Evolutionary conservation across 2,888 invertebrate species (phyloP).

Genomic region (Neria commutata): DNA sequence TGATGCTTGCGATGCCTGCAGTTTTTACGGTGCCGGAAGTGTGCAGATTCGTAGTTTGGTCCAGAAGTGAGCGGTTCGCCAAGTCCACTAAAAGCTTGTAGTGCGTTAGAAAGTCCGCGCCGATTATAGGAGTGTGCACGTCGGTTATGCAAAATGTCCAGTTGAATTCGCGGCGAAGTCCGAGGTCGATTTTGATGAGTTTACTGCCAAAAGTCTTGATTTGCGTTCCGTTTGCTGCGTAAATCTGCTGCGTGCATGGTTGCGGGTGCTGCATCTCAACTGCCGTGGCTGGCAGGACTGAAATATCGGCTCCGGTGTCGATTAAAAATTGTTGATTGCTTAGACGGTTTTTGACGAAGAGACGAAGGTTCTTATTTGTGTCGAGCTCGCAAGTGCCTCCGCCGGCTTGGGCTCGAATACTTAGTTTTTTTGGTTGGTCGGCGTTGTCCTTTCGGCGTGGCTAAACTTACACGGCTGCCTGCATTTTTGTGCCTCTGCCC

Average conservation of each 20-base stretch:
- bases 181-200: slow-evolving; percentile 20
- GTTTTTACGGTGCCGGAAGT: not conserved
- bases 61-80: slow-evolving; percentile 12
- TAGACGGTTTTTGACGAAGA: slow-evolving; percentile 13
- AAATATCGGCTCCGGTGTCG: slow-evolving; percentile 22
- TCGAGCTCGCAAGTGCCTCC: slow-evolving; percentile 13
- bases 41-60: slow-evolving; percentile 20
- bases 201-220: slow-evolving; percentile 17
- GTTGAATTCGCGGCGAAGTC: slow-evolving; percentile 30
- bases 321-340: slow-evolving; percentile 1
- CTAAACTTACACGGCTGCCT: slow-evolving; percentile 17
- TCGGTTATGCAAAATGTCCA: slow-evolving; percentile 22
- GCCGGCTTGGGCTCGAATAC: slow-evolving; percentile 5
- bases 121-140: slow-evolving; percentile 21
- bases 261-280: not conserved
- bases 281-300: slow-evolving; percentile 18
- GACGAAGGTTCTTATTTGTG: slow-evolving; percentile 7
- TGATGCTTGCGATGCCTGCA: slow-evolving; percentile 10
- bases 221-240: slow-evolving; percentile 20
- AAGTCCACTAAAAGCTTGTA: slow-evolving; percentile 18
- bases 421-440: slow-evolving; percentile 20
- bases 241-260: slow-evolving; percentile 5
- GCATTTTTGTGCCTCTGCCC: too few species aligned
- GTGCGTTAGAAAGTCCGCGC: slow-evolving; percentile 15
- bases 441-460: too few species aligned